Evolutionary conservation across 2,113 vertebrate genomes (phyloP).

Genomic region (Dicentrarchus labrax): DNA sequence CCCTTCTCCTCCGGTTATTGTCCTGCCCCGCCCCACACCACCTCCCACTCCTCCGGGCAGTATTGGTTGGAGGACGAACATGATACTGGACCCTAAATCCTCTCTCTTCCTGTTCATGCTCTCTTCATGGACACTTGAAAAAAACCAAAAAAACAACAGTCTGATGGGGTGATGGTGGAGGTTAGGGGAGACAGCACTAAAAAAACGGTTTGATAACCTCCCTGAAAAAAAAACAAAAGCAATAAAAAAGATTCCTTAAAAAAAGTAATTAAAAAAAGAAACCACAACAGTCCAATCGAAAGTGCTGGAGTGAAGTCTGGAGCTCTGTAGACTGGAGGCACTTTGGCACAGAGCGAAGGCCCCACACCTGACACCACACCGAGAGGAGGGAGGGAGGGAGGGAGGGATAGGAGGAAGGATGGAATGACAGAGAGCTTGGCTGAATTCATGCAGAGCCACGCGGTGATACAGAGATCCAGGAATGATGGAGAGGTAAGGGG

Average conservation of each 20-base stretch:
- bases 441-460: conserved; percentile 65
- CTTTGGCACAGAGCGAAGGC: conserved; percentile 82
- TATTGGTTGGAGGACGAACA: conserved; percentile 51
- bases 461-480: conserved; percentile 55
- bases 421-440: conserved; percentile 66
- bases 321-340: conserved; percentile 83
- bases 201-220: conserved; percentile 66
- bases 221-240: conserved; percentile 64
- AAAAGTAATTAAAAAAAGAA: conserved; percentile 45
- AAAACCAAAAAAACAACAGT: conserved; percentile 8
- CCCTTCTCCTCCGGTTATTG: conserved; percentile 43
- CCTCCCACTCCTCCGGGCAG: conserved; percentile 17
- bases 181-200: conserved; percentile 56
- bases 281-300: conserved; percentile 66
- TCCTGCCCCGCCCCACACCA: conserved; percentile 8
- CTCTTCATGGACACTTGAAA: conserved; percentile 40
- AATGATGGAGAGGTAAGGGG: conserved; percentile 48
- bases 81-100: conserved; percentile 33
- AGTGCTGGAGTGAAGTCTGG: conserved; percentile 84
- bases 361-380: conserved; percentile 72
- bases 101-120: conserved; percentile 43
- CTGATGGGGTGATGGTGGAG: conserved; percentile 46
- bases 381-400: conserved; percentile 15
- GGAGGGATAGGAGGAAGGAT: conserved; percentile 31
- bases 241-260: conserved; percentile 64